phyloP scores from a whole-genome alignment of 2,888 invertebrate species.

The Epistrophella euchroma region DNA sequence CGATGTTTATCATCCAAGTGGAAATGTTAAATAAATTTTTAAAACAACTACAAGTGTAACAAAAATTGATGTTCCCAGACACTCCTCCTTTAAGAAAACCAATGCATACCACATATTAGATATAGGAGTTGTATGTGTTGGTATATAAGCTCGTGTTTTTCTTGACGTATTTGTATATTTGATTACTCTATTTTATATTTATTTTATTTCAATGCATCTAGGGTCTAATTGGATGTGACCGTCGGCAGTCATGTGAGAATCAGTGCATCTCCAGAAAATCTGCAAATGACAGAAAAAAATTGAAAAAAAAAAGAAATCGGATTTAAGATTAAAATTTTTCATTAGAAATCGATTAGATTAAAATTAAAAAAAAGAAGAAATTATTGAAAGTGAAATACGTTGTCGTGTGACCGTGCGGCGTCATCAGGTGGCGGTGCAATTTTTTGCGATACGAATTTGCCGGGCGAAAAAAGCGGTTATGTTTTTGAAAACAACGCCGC shows the following conservation, averaged over 20 bases:
- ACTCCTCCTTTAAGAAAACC: constrained; percentile 45
- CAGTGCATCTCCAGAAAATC: constrained; percentile 43
- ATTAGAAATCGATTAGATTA: not conserved
- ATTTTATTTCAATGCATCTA: constrained; percentile 65
- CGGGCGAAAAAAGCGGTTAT: constrained; percentile 38
- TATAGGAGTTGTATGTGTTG: not conserved
- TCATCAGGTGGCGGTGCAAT: not conserved
- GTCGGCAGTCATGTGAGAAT: constrained; percentile 53
- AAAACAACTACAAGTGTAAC: constrained; percentile 5
- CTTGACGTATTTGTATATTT: constrained; percentile 52
- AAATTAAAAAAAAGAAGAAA: not conserved
- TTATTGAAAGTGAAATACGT: not conserved
- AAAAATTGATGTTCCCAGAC: not conserved
- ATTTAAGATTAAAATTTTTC: not conserved
- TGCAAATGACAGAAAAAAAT: constrained; percentile 19
- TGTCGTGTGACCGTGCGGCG: not conserved
- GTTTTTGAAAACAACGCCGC: constrained; percentile 49
- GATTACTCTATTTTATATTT: constrained; percentile 61
- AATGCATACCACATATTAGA: not conserved
- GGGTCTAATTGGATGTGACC: constrained; percentile 36
- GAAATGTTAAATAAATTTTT: constrained; percentile 29
- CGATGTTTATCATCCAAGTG: not conserved
- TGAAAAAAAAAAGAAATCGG: not conserved
- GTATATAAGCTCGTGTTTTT: constrained; percentile 9
- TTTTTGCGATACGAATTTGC: not conserved